A percentile compares a stretch with the other conserved stretches of the same genome.
Evolutionary conservation across 2,113 vertebrate genomes (phyloP).

Genomic region (Ammodramus savannarum): DNA sequence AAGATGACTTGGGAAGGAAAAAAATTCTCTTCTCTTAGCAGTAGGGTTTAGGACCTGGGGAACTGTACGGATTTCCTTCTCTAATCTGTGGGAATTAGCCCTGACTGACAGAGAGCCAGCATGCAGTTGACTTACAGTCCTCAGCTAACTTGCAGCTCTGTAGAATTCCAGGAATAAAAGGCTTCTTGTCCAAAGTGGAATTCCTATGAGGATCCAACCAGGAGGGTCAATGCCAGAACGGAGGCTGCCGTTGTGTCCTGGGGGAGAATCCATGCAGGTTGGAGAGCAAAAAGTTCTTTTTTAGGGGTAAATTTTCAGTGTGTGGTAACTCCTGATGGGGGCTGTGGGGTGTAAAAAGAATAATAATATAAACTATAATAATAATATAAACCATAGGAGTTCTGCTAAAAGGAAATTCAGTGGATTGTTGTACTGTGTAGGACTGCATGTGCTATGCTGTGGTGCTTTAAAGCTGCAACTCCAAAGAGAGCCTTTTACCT

Average conservation of each 20-base stretch:
- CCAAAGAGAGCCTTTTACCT: background rate
- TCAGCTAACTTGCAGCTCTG: background rate
- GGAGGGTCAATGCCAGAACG: background rate
- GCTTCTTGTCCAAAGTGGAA: background rate
- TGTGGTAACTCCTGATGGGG: background rate
- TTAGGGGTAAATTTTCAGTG: background rate
- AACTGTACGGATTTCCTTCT: background rate
- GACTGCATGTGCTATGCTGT: background rate
- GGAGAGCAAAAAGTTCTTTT: background rate
- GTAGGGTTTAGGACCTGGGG: slow-evolving; percentile 2
- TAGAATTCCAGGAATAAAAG: background rate
- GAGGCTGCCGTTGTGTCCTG: background rate
- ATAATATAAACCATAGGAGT: background rate
- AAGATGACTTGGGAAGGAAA: background rate
- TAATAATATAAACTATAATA: background rate
- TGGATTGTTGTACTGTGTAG: background rate
- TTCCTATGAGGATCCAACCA: background rate
- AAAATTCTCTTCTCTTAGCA: background rate
- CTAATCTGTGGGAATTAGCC: slow-evolving; percentile 56
- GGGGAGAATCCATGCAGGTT: slow-evolving; percentile 29
- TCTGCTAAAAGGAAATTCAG: background rate
- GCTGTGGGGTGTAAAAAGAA: background rate
- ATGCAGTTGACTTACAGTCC: background rate
- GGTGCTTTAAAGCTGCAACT: background rate
- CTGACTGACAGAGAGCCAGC: background rate